Conservation (phyloP, 2,888 invertebrate species). For the Serrognathus titanus region DNA sequence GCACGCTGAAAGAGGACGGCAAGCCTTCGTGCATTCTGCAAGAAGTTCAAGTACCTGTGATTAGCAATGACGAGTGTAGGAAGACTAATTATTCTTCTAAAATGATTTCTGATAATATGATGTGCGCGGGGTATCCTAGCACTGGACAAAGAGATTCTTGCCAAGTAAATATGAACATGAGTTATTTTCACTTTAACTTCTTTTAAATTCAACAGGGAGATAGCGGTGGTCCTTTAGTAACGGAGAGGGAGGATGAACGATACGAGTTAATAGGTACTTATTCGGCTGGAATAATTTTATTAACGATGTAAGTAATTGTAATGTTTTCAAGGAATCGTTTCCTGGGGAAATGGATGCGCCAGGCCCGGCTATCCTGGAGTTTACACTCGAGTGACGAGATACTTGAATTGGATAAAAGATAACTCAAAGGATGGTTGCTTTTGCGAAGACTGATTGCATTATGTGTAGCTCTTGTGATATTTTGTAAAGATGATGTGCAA, state of each 20-base stretch:
- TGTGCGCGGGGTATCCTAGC: slow-evolving; percentile 76
- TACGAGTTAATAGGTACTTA: slow-evolving; percentile 74
- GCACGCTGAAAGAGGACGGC: slow-evolving; percentile 80
- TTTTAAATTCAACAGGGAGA: slow-evolving; percentile 58
- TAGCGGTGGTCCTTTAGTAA: slow-evolving; percentile 75
- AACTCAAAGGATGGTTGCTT: slow-evolving; percentile 80
- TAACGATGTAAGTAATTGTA: neutral
- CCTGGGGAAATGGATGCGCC: slow-evolving; percentile 89
- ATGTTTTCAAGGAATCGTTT: slow-evolving; percentile 63
- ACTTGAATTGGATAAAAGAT: slow-evolving; percentile 75
- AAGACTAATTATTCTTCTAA: slow-evolving; percentile 76
- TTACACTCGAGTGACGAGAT: slow-evolving; percentile 79
- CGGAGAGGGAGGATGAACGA: slow-evolving; percentile 64
- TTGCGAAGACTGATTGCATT: slow-evolving; percentile 58
- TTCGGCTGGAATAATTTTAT: neutral
- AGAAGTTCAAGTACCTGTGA: slow-evolving; percentile 75
- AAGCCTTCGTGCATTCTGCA: slow-evolving; percentile 79
- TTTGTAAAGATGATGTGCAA: slow-evolving; percentile 4
- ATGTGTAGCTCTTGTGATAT: slow-evolving; percentile 19
- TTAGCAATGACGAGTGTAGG: slow-evolving; percentile 69
- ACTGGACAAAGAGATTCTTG: slow-evolving; percentile 75
- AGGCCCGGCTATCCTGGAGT: slow-evolving; percentile 82
- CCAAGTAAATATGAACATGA: slow-evolving; percentile 56
- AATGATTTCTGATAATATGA: slow-evolving; percentile 87
- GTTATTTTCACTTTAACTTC: neutral